phyloP scores from a whole-genome alignment of 2,113 vertebrate genomes.

The Benitochromis conjunctus region DNA sequence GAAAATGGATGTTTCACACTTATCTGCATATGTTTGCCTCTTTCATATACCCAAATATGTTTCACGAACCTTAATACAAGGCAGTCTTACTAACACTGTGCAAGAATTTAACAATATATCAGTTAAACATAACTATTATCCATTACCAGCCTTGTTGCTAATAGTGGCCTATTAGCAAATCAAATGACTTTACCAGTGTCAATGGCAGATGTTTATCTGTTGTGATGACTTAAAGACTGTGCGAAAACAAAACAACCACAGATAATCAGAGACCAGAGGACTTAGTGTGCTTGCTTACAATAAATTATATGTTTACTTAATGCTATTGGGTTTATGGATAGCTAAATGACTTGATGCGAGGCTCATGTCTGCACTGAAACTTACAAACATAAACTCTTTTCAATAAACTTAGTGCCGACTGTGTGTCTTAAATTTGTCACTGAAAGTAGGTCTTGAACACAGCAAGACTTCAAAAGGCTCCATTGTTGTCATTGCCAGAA shows the following conservation, averaged over 20 bases:
- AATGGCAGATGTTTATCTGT: accelerated
- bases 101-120: background rate
- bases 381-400: background rate
- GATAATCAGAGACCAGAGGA: background rate
- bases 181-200: background rate
- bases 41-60: conserved; percentile 20
- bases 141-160: background rate
- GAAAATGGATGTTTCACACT: background rate
- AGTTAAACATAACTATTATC: background rate
- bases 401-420: background rate
- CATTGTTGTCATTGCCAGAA: conserved; percentile 1
- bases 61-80: background rate
- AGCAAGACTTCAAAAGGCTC: background rate
- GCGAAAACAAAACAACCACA: background rate
- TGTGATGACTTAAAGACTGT: background rate
- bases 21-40: conserved; percentile 3
- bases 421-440: background rate
- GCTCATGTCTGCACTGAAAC: background rate
- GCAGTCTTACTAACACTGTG: background rate
- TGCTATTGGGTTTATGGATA: background rate
- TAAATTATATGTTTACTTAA: background rate
- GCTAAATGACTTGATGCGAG: background rate
- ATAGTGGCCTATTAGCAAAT: background rate
- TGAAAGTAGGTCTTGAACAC: background rate
- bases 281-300: background rate